Evolutionary conservation across 2,888 invertebrate genomes (phyloP).

Genomic region (Eudemis profundana): DNA sequence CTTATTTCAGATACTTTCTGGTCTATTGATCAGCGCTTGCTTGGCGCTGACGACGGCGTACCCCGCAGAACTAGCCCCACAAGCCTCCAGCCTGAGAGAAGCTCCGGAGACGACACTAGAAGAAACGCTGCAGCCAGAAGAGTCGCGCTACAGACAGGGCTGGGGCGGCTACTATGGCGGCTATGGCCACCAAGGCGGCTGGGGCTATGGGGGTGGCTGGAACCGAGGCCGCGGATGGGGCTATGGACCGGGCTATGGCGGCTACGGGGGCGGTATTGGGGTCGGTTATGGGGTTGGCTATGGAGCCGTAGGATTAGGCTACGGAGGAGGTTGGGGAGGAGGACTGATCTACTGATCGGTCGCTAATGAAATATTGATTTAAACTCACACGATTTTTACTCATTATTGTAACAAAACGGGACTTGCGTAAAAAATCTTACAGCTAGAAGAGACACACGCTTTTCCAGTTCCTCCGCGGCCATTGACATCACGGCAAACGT

Average conservation of each 20-base stretch:
- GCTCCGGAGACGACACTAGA: not conserved
- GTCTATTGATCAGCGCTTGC: slow-evolving; percentile 20
- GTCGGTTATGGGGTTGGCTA: not conserved
- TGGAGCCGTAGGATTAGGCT: slow-evolving; percentile 4
- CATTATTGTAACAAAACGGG: too few species aligned
- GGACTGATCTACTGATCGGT: not conserved
- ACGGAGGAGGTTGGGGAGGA: not conserved
- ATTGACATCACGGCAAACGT: too few species aligned
- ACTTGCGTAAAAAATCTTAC: too few species aligned
- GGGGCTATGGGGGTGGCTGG: slow-evolving; percentile 7
- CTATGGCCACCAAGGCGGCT: not conserved
- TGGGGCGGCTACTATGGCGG: not conserved
- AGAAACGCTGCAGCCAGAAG: slow-evolving; percentile 8
- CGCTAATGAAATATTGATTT: too few species aligned
- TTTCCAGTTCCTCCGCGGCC: too few species aligned
- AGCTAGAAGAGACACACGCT: too few species aligned
- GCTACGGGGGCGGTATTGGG: not conserved
- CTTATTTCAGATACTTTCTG: slow-evolving; percentile 21
- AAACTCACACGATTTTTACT: too few species aligned
- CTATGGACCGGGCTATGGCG: slow-evolving; percentile 1
- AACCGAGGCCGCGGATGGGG: not conserved
- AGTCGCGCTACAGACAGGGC: not conserved
- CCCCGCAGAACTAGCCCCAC: slow-evolving; percentile 6
- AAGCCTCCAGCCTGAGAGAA: not conserved
- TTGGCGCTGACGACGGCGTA: slow-evolving; percentile 25